Base-by-base conservation (phyloP, 2,888 invertebrate genomes). In the Cerastis leucographa region DNA sequence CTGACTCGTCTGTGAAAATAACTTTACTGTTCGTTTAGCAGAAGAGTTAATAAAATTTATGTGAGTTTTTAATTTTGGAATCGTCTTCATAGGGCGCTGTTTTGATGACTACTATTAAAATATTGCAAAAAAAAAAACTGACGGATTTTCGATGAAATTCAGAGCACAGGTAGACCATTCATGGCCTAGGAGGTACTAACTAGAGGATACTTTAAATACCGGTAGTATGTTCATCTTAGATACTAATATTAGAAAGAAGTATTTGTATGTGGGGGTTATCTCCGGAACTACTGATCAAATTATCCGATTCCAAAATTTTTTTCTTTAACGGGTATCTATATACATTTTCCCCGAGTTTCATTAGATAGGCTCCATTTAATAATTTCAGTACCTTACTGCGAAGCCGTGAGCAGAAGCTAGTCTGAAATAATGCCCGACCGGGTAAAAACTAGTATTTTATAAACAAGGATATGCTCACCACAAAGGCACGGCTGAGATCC, bases 401-500 rank as follows among this genome's bases (percentile, higher is more conserved):
- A 35, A 35, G 35, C 35, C 35, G 35, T 35, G 35, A 35, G 35
- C 35, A 2, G 3, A 35, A 35, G 1, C 2, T 35, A 35, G 35
- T 35, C 35, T 35, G 35, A 35, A 35, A 35, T 35, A 35, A 35
- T 35, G 35, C 35, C 35, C 35, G 35, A 35, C 35, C 35, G 35
- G 35, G 35, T 46, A 46, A 14, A 17, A 51, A 0, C 8, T 29
- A 56, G 22, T 44, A 44, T 9, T 19, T 22, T 9, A 25, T 40
- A 22, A 19, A 14, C 1, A 71, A 22, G 11, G 25, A 54, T 22
- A 14, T 1, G 14, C 83, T 78, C 17, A 81, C 81, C 78, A 14
- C 74, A 83, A 0, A 25, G 12, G 29, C 74, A 82, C 19, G 2
- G n/a, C 22, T 8, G 29, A 35, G 79, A 74, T 29, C 64, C 83